Percentiles rank a stretch among this genome's conserved stretches.
These are phyloP conservation scores for Formica exsecta DNA, from an alignment of 1,140 invertebrate genomes.

Conservation along the genomic window DNA sequence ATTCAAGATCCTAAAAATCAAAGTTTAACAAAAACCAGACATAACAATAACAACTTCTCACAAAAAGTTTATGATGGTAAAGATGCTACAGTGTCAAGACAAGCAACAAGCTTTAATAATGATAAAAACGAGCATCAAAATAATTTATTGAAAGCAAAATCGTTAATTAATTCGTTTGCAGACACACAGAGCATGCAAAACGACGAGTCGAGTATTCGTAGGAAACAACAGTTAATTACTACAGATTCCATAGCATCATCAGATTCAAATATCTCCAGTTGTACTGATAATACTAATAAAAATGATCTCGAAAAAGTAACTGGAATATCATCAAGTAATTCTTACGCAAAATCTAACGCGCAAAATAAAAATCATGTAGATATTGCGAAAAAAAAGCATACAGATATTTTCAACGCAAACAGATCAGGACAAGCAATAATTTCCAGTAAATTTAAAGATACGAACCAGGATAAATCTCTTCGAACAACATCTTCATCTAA, in stretches of 20 bases:
- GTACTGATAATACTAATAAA: background rate
- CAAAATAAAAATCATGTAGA: background rate
- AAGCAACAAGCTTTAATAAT: background rate
- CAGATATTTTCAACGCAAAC: no score
- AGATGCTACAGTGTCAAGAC: background rate
- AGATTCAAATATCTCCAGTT: background rate
- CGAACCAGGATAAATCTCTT: background rate
- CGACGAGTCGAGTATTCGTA: background rate
- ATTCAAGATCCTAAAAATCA: background rate
- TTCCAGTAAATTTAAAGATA: background rate
- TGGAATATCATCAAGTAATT: background rate
- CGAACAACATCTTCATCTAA: background rate
- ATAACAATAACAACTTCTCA: background rate
- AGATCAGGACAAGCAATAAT: background rate
- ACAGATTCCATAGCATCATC: background rate
- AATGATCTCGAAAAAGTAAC: background rate
- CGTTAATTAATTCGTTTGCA: background rate
- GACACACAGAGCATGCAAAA: background rate
- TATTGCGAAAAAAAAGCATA: background rate
- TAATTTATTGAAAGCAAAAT: slow-evolving; percentile 11
- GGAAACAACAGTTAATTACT: background rate
- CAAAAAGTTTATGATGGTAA: background rate
- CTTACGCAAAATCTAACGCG: background rate
- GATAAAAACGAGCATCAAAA: background rate
- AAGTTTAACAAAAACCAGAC: background rate